Conservation (phyloP, 2,797 vertebrate genomes). For the Dendrocincla fuliginosa region DNA sequence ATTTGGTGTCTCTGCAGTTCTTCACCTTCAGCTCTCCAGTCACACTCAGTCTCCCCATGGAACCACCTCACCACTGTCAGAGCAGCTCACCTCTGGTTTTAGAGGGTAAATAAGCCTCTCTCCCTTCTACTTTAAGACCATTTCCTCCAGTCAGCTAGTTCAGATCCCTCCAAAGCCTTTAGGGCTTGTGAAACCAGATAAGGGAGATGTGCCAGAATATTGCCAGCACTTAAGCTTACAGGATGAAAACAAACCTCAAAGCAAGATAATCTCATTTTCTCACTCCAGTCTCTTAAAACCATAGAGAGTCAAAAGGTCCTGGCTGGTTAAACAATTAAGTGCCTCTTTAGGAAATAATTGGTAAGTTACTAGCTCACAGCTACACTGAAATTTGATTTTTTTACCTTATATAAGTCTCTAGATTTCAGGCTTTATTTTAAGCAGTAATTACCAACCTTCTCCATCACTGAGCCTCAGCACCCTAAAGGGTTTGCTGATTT, state of each 20-base stretch:
- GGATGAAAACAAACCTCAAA: neutral
- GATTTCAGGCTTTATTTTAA: neutral
- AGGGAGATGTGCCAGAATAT: neutral
- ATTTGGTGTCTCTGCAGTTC: neutral
- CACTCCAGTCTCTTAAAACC: neutral
- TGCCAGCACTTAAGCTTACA: neutral
- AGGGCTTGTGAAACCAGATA: neutral
- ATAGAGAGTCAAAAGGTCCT: neutral
- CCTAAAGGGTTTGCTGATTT: neutral
- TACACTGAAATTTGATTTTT: neutral
- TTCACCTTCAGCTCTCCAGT: neutral
- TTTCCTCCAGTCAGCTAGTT: neutral
- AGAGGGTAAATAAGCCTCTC: neutral
- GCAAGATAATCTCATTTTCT: neutral
- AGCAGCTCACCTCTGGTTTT: neutral
- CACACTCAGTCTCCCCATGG: neutral
- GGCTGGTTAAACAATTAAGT: neutral
- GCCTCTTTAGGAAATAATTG: neutral
- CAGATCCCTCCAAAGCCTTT: neutral
- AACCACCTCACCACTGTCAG: neutral
- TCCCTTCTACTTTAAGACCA: neutral
- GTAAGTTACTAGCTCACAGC: neutral
- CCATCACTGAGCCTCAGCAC: neutral
- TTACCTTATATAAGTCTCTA: neutral
- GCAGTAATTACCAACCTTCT: neutral